A percentile compares a stretch with the other conserved stretches of the same genome.
phyloP scores from a whole-genome alignment of 2,797 vertebrate genomes.

The Eulemur albifrons region DNA sequence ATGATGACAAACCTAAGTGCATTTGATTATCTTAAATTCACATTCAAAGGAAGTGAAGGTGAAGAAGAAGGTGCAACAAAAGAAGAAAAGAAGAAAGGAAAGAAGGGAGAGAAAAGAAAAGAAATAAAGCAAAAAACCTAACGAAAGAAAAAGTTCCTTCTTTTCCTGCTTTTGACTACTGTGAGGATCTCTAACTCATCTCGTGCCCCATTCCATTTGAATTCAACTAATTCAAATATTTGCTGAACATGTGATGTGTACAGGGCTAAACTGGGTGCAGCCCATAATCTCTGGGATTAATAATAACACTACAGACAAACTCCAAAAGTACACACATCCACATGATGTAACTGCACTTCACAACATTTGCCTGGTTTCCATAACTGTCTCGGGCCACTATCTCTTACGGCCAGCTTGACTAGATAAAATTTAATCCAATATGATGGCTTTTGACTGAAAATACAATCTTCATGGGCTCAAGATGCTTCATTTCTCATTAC shows the following conservation, averaged over 20 bases:
- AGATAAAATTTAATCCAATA: not conserved
- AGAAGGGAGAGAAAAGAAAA: not conserved
- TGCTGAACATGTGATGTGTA: not conserved
- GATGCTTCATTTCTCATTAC: not conserved
- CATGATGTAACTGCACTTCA: not conserved
- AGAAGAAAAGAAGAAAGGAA: not conserved
- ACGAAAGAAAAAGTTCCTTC: not conserved
- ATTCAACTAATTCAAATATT: slow-evolving; percentile 22
- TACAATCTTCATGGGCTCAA: not conserved
- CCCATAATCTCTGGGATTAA: not conserved
- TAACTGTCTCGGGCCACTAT: not conserved
- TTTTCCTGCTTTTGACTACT: not conserved
- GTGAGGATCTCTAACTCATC: not conserved
- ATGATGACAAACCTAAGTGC: not conserved
- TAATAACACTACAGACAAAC: not conserved
- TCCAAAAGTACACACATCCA: not conserved
- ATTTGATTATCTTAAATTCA: slow-evolving; percentile 4
- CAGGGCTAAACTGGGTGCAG: not conserved
- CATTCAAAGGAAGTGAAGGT: not conserved
- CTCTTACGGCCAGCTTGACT: not conserved
- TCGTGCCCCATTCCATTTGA: not conserved
- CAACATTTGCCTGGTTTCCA: not conserved
- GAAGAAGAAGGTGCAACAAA: not conserved
- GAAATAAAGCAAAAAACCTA: not conserved
- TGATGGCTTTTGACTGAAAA: not conserved